phyloP scores from a whole-genome alignment of 2,113 vertebrate genomes.

The Chaetura pelagica region DNA sequence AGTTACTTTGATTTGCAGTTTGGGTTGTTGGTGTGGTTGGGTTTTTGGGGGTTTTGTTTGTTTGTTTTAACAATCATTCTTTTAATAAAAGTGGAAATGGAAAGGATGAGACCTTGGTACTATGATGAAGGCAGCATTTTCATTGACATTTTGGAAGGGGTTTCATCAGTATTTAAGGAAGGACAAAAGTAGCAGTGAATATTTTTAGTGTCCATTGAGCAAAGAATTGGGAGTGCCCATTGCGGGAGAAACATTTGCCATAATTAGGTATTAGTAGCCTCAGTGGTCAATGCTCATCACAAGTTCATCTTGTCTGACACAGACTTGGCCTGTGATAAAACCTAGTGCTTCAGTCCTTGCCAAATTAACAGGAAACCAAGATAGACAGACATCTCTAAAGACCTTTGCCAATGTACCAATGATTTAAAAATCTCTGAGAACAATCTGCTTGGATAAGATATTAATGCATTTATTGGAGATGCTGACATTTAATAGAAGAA shows the following conservation, averaged over 20 bases:
- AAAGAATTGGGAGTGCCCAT: not conserved
- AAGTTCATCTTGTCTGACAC: conserved; percentile 21
- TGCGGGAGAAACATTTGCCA: not conserved
- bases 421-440: conserved; percentile 38
- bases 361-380: conserved; percentile 53
- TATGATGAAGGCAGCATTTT: not conserved
- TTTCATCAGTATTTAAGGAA: not conserved
- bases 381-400: conserved; percentile 29
- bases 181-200: not conserved
- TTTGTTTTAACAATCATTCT: not conserved
- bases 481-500: conserved; percentile 56
- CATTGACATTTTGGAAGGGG: not conserved
- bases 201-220: not conserved
- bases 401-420: conserved; percentile 9
- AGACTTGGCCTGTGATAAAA: conserved; percentile 12
- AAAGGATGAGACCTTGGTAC: not conserved
- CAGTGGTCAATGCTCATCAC: not conserved
- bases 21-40: not conserved
- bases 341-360: not conserved
- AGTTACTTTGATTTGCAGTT: not conserved
- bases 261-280: conserved; percentile 38
- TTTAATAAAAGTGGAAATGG: not conserved
- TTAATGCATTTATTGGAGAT: conserved; percentile 49
- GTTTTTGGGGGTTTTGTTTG: too few relatives aligned
- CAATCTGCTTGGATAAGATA: conserved; percentile 65